Percentiles rank a stretch among this genome's conserved stretches.
These are phyloP conservation scores for Microcebus jonahi DNA, from an alignment of 2,113 vertebrate genomes.

Conservation along the genomic window DNA sequence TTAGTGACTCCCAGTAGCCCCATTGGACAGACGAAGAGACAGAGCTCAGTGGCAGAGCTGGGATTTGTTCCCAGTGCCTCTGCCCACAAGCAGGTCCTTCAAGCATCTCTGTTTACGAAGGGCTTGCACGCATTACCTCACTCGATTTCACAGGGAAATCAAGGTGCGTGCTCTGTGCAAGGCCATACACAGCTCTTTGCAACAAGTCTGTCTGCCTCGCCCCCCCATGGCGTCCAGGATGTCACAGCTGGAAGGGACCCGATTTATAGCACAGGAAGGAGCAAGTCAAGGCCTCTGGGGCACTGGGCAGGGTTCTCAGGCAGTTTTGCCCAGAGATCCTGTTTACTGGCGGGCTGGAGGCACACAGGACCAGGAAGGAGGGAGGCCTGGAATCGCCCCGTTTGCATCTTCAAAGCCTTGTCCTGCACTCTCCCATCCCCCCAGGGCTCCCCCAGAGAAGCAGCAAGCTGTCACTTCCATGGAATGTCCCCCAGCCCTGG, in stretches of 20 bases:
- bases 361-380: constrained; percentile 50
- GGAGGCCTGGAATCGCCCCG: neutral
- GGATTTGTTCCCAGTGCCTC: neutral
- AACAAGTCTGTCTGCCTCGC: neutral
- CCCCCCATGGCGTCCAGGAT: neutral
- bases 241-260: constrained; percentile 7
- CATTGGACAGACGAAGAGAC: neutral
- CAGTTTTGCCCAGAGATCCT: constrained; percentile 68
- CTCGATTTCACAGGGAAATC: neutral
- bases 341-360: constrained; percentile 55
- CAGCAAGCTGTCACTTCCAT: neutral
- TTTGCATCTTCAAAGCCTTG: constrained; percentile 50
- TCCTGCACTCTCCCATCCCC: neutral
- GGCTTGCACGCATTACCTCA: rapidly evolving
- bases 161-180: neutral
- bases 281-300: neutral
- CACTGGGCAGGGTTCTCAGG: neutral
- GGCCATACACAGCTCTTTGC: neutral
- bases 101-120: neutral
- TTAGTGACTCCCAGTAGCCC: neutral
- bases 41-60: neutral
- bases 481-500: constrained; percentile 3
- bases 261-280: constrained; percentile 62
- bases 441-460: neutral
- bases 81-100: neutral